Evolutionary conservation across 1,140 invertebrate genomes (phyloP), one percentile per base, ranked within the genome.

Genomic region (Drosophila baimaii): DNA sequence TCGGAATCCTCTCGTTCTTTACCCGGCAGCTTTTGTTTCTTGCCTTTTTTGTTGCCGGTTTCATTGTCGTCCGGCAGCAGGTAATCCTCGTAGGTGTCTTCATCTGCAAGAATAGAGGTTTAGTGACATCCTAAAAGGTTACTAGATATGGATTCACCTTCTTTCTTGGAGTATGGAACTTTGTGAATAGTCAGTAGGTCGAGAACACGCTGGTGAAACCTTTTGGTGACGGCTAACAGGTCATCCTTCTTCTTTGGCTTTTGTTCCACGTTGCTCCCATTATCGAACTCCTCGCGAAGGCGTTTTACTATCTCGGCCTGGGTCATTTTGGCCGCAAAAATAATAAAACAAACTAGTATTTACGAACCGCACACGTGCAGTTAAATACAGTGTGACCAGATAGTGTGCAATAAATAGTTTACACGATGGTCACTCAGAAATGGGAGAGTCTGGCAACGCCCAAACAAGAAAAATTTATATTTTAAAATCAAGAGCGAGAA

Each of bases 71-170:
- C 88, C 7, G 90, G 68, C 0, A 91, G 69, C 43, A 92, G 66
- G 43, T 91, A 92, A 1, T 83, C 83, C 23, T 92, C 90, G 44
- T 81, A 88, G 12, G 90, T 83, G 7, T 73, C 71, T n/a, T 91
- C 89, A 65, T 79, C 79, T 88, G 19, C 2, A 46, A 41, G 6
- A 2, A 41, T 1, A 0, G 15, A 37, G 5, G 9, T 31, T 13
- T 43, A 43, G 3, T 41, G 17, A 12, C 5, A 5, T 15, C 5
- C 13, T 27, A 9, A 37, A 15, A 1, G 27, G 1, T 9, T 13
- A 1, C 54, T 10, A 19, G 41, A 23, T 10, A 10, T 12, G 3
- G 10, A 13, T 46, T 72, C 70, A 86, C 82, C 82, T 44, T 86
- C 83, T 72, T 79, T 65, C 2, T 64, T 65, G 0, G 83, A 55